Conservation (phyloP, 2,797 vertebrate species). For the Emys orbicularis region DNA sequence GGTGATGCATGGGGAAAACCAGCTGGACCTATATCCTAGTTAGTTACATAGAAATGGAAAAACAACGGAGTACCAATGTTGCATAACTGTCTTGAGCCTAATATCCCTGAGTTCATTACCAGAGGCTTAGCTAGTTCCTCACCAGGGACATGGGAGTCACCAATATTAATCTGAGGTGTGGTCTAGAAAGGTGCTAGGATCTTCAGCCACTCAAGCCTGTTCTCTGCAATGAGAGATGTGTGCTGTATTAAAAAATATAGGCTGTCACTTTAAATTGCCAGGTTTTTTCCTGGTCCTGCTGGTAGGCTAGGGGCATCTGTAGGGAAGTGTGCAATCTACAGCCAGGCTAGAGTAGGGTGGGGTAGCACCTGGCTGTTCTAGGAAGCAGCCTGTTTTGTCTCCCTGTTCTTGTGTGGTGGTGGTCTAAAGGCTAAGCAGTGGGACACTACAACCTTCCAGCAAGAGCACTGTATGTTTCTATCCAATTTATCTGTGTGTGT, state of each 20-base stretch:
- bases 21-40: neutral
- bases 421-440: neutral
- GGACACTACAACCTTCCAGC: neutral
- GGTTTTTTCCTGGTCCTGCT: too few species aligned
- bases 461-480: neutral
- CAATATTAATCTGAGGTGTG: neutral
- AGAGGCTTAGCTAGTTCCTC: neutral
- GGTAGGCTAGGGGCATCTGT: too few species aligned
- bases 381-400: too few species aligned
- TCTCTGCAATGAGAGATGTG: neutral
- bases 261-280: too few species aligned
- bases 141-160: neutral
- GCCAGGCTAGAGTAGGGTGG: too few species aligned
- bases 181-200: neutral
- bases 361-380: too few species aligned
- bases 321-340: too few species aligned
- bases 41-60: neutral
- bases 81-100: neutral
- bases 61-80: neutral
- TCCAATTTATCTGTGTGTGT: neutral
- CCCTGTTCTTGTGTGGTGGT: too few species aligned
- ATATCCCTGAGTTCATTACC: neutral
- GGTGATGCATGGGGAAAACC: neutral
- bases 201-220: neutral
- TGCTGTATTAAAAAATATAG: too few species aligned